Percentiles rank a stretch among this genome's conserved stretches.
Conservation (phyloP, 2,888 invertebrate genomes). For the Dermolepida albohirtum region DNA sequence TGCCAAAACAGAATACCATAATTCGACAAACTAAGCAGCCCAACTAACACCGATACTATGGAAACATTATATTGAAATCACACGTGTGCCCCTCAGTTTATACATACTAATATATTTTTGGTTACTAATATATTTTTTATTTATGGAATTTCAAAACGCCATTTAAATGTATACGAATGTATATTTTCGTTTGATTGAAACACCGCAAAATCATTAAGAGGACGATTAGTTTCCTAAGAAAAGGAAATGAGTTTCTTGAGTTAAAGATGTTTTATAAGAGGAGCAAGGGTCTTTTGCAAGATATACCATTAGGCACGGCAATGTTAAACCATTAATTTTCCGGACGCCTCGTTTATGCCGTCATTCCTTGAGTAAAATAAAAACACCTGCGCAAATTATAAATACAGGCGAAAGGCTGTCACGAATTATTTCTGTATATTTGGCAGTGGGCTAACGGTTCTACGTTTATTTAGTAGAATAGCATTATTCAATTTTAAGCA, state of each 20-base stretch:
- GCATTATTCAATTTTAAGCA: no score
- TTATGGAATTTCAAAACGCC: no score
- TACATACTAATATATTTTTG: no score
- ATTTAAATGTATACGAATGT: no score
- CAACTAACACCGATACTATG: no score
- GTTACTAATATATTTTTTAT: no score
- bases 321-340: conserved; percentile 30
- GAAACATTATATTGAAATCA: no score
- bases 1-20: no score
- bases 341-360: conserved; percentile 1
- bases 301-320: conserved; percentile 12
- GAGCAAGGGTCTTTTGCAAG: background rate
- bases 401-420: conserved; percentile 6
- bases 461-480: no score
- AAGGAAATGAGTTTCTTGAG: conserved; percentile 15
- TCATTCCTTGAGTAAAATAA: conserved; percentile 1
- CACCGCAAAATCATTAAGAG: conserved; percentile 11
- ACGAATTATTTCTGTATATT: conserved; percentile 23
- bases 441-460: conserved; percentile 12
- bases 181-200: no score
- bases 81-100: no score
- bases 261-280: conserved; percentile 4
- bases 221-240: conserved; percentile 20
- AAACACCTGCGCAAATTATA: conserved; percentile 28
- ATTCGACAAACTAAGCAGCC: no score